Base-by-base conservation (phyloP, 1,140 invertebrate species). In the Venturia canescens region DNA sequence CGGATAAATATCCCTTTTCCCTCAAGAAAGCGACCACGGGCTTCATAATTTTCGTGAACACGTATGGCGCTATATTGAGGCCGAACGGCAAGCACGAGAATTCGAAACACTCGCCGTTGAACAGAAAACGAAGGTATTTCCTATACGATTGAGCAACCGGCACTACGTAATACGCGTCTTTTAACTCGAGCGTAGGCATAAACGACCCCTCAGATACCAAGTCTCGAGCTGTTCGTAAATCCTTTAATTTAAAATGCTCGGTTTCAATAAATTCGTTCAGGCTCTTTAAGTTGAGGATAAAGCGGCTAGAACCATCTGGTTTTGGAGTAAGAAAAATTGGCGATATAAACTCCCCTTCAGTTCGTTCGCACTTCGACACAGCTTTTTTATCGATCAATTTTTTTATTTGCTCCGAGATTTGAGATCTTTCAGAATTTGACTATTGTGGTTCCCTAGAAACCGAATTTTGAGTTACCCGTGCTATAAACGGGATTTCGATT, bases 251-350 rank as follows among this genome's bases (percentile, higher is more conserved):
- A 48, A 71, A 71, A 48, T 60, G 85, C 21, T 80, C 31, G 18
- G 76, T 67, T 0, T 23, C 5, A 67, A 87, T 77, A 80, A 83
- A 84, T 50, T 82, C 69, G 72, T 87, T 87, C 48, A 85, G 53
- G 21, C 26, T 74, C 82, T 85, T 86, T 27, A 87, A 77, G 81
- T 87, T 87, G 34, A 86, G 44, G 57, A 87, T 87, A 31, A 86
- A 79, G 26, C 84, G 80, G 44, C 74, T 69, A 34, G 80, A 79
- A 11, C 83, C 84, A 48, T 84, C 80, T 60, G 79, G 72, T 83
- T 87, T 87, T 18, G 82, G 83, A n/a, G 76, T 81, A 23, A 86
- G 69, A 57, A 87, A 87, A 63, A 85, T 83, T 34, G 27, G 57
- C 44, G 86, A 86, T 26, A 86, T 79, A 78, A 84, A 86, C 76